Conservation (phyloP, 2,888 invertebrate genomes). For the Coelopa pilipes region DNA sequence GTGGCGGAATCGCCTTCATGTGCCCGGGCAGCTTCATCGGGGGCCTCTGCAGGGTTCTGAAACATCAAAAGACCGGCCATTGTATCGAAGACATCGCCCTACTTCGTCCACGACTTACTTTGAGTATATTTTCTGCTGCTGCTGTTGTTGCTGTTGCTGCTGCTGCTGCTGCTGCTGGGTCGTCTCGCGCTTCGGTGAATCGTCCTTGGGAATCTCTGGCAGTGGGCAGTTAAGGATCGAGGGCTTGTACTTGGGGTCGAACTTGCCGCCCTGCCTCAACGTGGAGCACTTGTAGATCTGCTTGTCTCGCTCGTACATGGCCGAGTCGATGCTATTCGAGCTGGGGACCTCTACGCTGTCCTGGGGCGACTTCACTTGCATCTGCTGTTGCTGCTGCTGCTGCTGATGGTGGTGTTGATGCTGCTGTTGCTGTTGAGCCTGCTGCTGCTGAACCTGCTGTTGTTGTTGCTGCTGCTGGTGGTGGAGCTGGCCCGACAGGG, state of each 20-base stretch:
- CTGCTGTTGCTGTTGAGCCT: constrained; percentile 48
- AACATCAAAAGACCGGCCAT: background rate
- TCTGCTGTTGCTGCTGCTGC: constrained; percentile 43
- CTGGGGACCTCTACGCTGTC: constrained; percentile 58
- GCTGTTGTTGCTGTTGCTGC: constrained; percentile 50
- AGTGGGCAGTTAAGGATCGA: constrained; percentile 67
- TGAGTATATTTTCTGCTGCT: constrained; percentile 56
- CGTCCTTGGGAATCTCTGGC: constrained; percentile 67
- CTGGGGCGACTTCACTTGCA: constrained; percentile 51
- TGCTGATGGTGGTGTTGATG: constrained; percentile 50
- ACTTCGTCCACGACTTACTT: constrained; percentile 56
- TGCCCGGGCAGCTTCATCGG: constrained; percentile 66
- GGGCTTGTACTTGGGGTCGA: constrained; percentile 67
- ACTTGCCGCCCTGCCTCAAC: constrained; percentile 66
- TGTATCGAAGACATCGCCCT: background rate
- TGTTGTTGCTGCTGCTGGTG: constrained; percentile 46
- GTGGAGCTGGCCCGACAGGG: constrained; percentile 57
- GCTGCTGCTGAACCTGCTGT: constrained; percentile 50
- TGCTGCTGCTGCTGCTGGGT: constrained; percentile 58
- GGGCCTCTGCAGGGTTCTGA: constrained; percentile 65
- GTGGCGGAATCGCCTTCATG: constrained; percentile 67
- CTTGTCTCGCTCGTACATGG: constrained; percentile 66
- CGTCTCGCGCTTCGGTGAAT: constrained; percentile 61
- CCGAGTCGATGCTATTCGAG: constrained; percentile 61
- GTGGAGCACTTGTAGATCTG: constrained; percentile 67